Conservation (phyloP, 2,113 vertebrate genomes). For the Delphinapterus leucas region DNA sequence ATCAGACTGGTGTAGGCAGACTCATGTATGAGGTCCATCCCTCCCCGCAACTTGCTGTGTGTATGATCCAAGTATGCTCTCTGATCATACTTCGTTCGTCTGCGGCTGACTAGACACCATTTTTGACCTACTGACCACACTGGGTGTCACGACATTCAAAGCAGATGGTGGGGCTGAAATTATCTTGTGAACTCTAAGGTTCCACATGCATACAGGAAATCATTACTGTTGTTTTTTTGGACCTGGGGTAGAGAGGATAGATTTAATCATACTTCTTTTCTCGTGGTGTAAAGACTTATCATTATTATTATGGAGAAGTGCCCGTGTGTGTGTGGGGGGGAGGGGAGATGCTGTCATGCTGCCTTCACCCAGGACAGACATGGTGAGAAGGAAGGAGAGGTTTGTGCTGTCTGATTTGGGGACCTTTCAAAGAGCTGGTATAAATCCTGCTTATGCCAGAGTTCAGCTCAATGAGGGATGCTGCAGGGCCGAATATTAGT, state of each 20-base stretch:
- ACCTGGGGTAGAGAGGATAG: neutral
- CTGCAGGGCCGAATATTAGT: neutral
- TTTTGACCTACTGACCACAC: neutral
- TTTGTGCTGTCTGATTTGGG: neutral
- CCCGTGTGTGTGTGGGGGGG: neutral
- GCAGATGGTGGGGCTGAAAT: neutral
- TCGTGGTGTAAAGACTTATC: neutral
- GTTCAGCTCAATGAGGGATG: neutral
- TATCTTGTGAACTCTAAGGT: neutral
- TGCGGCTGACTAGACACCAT: neutral
- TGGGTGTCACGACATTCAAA: neutral
- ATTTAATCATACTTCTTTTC: neutral
- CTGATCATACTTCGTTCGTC: neutral
- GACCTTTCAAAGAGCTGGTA: neutral
- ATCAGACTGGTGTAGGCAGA: neutral
- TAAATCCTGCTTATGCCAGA: neutral
- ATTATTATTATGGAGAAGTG: neutral
- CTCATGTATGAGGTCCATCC: accelerated
- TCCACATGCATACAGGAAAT: neutral
- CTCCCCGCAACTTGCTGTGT: neutral
- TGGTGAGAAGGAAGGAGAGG: neutral
- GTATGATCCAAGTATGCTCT: neutral
- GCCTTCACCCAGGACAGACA: neutral
- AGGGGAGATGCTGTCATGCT: neutral
- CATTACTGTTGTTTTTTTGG: neutral